A percentile compares a stretch with the other conserved stretches of the same genome.
Evolutionary conservation across 2,113 vertebrate genomes (phyloP).

Genomic region (Nettapus auritus): DNA sequence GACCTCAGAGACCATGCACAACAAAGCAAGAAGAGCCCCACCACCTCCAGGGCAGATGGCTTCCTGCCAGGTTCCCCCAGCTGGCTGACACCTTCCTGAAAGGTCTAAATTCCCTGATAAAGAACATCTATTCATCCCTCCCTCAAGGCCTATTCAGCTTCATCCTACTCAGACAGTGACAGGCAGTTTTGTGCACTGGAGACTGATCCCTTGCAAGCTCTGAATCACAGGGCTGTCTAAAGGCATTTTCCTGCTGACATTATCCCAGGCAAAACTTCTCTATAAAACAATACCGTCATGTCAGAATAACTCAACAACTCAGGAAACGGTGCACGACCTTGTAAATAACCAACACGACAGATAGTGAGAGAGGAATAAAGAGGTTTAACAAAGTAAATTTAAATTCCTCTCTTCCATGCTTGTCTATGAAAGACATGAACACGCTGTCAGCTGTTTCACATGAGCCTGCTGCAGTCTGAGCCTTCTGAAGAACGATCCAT

Average conservation of each 20-base stretch:
- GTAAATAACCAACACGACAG: constrained; percentile 5
- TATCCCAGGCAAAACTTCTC: not conserved
- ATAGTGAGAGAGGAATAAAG: not conserved
- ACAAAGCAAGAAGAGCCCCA: not conserved
- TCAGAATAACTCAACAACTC: constrained; percentile 34
- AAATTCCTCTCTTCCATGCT: constrained; percentile 6
- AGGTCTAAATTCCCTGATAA: not conserved
- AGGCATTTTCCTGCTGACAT: not conserved
- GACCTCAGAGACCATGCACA: not conserved
- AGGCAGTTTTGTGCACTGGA: constrained; percentile 8
- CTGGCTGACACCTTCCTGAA: not conserved
- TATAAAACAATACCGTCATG: not conserved
- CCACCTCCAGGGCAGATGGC: not conserved
- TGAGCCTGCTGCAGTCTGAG: not conserved
- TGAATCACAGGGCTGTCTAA: not conserved
- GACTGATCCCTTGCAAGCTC: not conserved
- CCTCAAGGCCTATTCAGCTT: not conserved
- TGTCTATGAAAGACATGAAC: not conserved
- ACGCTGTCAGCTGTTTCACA: not conserved
- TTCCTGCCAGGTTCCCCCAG: not conserved
- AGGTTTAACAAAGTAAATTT: not conserved
- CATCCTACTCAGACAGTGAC: not conserved
- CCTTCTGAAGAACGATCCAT: not conserved
- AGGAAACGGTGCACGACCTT: not conserved
- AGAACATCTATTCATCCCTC: not conserved